A percentile compares a stretch with the other conserved stretches of the same genome.
Evolutionary conservation across 2,888 invertebrate genomes (phyloP).

Genomic region (Elgonia sp.): DNA sequence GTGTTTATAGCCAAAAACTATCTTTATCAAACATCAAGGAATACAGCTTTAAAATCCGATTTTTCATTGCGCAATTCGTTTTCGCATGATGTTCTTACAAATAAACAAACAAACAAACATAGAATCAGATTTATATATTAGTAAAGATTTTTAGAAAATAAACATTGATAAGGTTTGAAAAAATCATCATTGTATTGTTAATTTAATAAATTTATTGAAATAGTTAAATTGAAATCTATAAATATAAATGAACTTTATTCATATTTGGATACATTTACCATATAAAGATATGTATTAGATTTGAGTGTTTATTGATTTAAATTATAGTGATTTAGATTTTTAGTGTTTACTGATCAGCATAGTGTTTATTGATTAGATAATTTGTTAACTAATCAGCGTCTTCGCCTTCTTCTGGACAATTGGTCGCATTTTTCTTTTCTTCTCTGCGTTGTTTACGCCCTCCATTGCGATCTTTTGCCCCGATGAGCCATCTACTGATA

Average conservation of each 20-base stretch:
- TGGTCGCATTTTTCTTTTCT: slow-evolving; percentile 5
- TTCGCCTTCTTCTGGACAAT: background rate
- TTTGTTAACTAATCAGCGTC: background rate
- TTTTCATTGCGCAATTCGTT: too few relatives aligned
- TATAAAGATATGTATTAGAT: background rate
- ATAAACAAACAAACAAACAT: too few relatives aligned
- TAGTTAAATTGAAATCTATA: background rate
- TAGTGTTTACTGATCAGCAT: too few relatives aligned
- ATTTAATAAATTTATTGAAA: background rate
- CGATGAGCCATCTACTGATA: slow-evolving; percentile 30
- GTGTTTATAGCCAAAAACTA: too few relatives aligned
- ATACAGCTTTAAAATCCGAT: too few relatives aligned
- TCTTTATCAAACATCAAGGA: too few relatives aligned
- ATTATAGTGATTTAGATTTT: too few relatives aligned
- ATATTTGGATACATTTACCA: background rate
- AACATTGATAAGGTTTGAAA: background rate
- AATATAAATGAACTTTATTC: too few relatives aligned
- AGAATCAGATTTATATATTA: too few relatives aligned
- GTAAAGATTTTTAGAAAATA: background rate
- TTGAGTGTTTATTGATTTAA: too few relatives aligned
- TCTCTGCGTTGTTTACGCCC: slow-evolving; percentile 12
- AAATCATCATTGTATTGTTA: background rate
- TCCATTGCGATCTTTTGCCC: slow-evolving; percentile 27
- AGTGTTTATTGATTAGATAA: too few relatives aligned
- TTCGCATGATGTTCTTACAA: too few relatives aligned